These are phyloP conservation scores for Petroica traversi DNA, from an alignment of 2,113 vertebrate species.

Conservation along the genomic window DNA sequence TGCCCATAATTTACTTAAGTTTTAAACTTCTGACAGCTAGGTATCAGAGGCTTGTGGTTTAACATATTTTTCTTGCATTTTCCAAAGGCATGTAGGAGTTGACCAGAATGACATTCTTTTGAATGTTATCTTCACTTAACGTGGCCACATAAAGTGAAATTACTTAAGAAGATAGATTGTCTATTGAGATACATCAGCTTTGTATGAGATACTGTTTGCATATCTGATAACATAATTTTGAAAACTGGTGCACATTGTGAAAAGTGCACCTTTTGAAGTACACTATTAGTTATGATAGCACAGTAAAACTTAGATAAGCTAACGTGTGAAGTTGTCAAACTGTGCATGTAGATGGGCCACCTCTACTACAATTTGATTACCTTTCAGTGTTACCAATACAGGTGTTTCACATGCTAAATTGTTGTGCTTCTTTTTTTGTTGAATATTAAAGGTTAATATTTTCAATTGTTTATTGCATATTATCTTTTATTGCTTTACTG, in stretches of 20 bases:
- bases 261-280: not conserved
- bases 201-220: not conserved
- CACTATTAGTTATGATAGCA: not conserved
- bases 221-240: not conserved
- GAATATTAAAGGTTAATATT: not conserved
- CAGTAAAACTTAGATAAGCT: not conserved
- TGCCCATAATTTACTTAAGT: not conserved
- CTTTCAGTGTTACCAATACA: not conserved
- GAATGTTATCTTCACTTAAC: rapidly evolving
- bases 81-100: not conserved
- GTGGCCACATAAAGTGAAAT: not conserved
- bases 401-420: not conserved
- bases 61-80: not conserved
- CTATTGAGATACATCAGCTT: not conserved
- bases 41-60: not conserved
- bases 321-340: not conserved
- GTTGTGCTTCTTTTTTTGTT: not conserved
- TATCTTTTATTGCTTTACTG: not conserved
- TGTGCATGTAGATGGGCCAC: not conserved
- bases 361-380: not conserved
- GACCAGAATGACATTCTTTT: not conserved
- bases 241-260: not conserved
- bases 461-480: not conserved
- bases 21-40: not conserved
- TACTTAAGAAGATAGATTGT: not conserved